Evolutionary conservation across 2,113 vertebrate genomes (phyloP), one percentile per base, ranked within the genome.

Genomic region (Aptenodytes patagonicus): DNA sequence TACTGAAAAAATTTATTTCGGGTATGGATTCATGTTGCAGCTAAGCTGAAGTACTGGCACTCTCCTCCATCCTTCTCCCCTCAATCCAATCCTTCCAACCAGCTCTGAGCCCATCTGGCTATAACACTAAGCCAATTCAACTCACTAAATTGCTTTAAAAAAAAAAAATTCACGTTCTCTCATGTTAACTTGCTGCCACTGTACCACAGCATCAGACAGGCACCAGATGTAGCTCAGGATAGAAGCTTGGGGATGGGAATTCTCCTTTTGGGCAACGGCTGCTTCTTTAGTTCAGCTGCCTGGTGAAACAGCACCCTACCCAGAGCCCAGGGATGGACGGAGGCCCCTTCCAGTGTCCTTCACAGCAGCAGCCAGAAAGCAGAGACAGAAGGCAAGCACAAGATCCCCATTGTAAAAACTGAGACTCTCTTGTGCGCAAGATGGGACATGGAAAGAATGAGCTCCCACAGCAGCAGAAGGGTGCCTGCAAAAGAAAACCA

Each of bases 311-410:
- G 24, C 42, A 44, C 16, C 34, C 36, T 51, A 34, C 29, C 44
- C 14, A 44, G 28, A 52, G 34, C 9, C 25, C 1, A 0, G 22
- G 31, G 26, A 55, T 1, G 1, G 36, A 36, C 1, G 2, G n/a
- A 25, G 29, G 44, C 20, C 54, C 40, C 60, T 47, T 55, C 17
- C 66, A 62, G 32, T 40, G 42, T 52, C 38, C 57, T 49, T 15
- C 38, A 17, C 21, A 55, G 51, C 6, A 38, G 47, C 13, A 32
- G 58, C 29, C 60, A 54, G 60, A 55, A 47, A 40, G 42, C 42
- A 64, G 24, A 40, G 44, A 36, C 11, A 28, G 9, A 34, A 34
- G 40, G 16, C 51, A 81, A 72, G 40, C n/a, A 44, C 54, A 87
- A 62, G 14, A 57, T 32, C 21, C 21, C 26, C 40, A 18, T 1